phyloP scores from a whole-genome alignment of 1,140 invertebrate genomes.

The Pseudomyrmex gracilis region DNA sequence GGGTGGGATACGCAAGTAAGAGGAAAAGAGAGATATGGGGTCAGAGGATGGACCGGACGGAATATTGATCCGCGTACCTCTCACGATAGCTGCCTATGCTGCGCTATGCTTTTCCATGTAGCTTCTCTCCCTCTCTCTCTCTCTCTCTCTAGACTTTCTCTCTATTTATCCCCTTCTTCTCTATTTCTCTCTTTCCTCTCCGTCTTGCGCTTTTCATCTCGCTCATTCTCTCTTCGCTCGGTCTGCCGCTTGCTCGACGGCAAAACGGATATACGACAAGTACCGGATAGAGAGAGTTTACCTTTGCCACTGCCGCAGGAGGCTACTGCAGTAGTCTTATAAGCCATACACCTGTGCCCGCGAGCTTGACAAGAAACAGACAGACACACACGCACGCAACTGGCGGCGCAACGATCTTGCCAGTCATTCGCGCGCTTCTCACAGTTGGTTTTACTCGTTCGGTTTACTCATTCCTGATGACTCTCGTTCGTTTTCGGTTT shows the following conservation, averaged over 20 bases:
- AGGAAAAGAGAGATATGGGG: constrained; percentile 83
- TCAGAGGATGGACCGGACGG: constrained; percentile 85
- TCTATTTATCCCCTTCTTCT: neutral
- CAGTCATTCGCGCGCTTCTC: too few relatives aligned
- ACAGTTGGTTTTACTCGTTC: constrained; percentile 2
- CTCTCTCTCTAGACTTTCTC: constrained; percentile 16
- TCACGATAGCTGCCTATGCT: constrained; percentile 82
- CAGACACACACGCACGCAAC: constrained; percentile 3
- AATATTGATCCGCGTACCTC: constrained; percentile 84
- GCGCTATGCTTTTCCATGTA: constrained; percentile 74
- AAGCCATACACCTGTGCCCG: constrained; percentile 56
- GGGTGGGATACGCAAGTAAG: constrained; percentile 75
- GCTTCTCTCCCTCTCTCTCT: constrained; percentile 60
- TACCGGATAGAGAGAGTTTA: constrained; percentile 63
- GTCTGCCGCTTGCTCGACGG: constrained; percentile 30
- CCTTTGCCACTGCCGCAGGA: constrained; percentile 48
- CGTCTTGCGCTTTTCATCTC: constrained; percentile 11
- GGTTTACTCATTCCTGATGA: neutral
- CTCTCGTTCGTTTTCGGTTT: neutral
- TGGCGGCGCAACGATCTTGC: neutral
- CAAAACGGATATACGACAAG: constrained; percentile 57
- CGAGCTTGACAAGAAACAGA: constrained; percentile 30
- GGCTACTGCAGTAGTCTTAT: constrained; percentile 59
- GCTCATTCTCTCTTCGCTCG: constrained; percentile 12
- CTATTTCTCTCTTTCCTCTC: constrained; percentile 19